Conservation (phyloP, 2,113 vertebrate species). For the Scopus umbretta region DNA sequence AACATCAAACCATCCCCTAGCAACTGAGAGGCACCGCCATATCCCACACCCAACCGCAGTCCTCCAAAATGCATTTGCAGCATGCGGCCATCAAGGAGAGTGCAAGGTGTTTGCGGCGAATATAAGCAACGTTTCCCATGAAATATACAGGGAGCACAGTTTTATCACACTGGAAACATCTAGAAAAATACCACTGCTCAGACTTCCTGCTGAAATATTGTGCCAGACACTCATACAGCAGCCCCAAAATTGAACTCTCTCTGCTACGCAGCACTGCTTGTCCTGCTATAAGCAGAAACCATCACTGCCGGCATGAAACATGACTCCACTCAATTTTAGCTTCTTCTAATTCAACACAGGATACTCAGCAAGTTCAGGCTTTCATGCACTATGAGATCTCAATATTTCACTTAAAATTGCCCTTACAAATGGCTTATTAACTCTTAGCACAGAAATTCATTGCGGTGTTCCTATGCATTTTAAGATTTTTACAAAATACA, state of each 20-base stretch:
- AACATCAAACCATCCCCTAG: neutral
- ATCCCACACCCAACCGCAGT: neutral
- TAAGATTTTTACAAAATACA: neutral
- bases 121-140: neutral
- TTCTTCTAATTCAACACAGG: neutral
- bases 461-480: neutral
- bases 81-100: neutral
- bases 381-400: neutral
- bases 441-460: neutral
- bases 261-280: neutral
- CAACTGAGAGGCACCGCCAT: neutral
- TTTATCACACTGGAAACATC: neutral
- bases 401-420: neutral
- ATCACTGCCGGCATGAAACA: neutral
- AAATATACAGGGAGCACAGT: neutral
- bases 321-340: neutral
- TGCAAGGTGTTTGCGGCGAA: neutral
- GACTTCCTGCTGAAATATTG: neutral
- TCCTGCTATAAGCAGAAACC: neutral
- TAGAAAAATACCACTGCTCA: neutral
- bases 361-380: neutral
- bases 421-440: neutral
- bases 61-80: neutral
- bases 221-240: neutral
- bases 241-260: neutral